These are phyloP conservation scores for Sialia sialis DNA, from an alignment of 2,113 vertebrate species.

Conservation along the genomic window DNA sequence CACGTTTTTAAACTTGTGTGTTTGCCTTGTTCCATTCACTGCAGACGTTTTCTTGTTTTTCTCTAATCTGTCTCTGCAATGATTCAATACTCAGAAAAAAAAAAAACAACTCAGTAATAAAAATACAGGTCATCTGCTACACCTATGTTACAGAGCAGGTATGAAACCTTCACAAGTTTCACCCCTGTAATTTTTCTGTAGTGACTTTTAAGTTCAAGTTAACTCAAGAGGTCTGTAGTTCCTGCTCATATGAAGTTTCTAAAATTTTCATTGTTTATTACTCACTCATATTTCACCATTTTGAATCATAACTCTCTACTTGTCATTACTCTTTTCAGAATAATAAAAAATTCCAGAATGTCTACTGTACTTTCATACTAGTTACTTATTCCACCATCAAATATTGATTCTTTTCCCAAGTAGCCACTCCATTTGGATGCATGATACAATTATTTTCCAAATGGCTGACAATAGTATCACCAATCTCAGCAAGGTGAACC, in stretches of 20 bases:
- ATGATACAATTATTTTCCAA: neutral
- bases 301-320: neutral
- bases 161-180: neutral
- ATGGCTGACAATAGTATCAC: neutral
- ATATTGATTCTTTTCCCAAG: neutral
- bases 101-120: neutral
- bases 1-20: neutral
- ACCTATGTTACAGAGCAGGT: neutral
- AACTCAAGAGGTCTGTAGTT: neutral
- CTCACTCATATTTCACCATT: neutral
- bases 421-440: neutral
- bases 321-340: neutral
- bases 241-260: neutral
- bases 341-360: neutral
- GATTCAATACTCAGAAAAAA: neutral
- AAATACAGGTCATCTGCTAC: neutral
- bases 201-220: neutral
- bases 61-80: neutral
- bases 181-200: neutral
- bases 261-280: neutral
- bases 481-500: neutral
- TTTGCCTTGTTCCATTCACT: neutral
- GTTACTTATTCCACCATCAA: neutral
- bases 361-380: neutral
- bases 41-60: neutral